Evolutionary conservation across 2,888 invertebrate genomes (phyloP), one percentile per base, ranked within the genome.

Genomic region (Pharmacophagus antenor): DNA sequence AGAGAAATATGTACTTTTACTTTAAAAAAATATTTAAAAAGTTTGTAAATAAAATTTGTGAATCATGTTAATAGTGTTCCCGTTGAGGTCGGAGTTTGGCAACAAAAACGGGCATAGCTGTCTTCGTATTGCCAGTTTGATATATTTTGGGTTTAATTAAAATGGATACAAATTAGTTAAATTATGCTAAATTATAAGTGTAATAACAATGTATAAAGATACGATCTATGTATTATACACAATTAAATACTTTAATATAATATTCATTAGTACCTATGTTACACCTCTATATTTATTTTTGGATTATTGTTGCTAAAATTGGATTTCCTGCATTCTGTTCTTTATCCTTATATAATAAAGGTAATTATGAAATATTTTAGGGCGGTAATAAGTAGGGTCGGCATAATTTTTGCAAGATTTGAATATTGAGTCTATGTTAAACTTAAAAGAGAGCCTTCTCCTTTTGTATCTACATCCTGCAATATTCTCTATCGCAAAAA

Each of bases 201-300:
- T 48, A 42, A 20, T 27, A 55, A 49, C 0, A 31, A 20, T 69
- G 70, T 69, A 69, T 67, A 68, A 68, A 68, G 60, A 63, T 61
- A 65, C 42, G 61, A 63, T 65, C 58, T 61, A 65, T 69, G 65
- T 68, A 66, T 65, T 44, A 69, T 66, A 70, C 63, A 65, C 61
- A 51, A 55, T 46, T 31, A 37, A 56, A 50, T 17, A 59, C 65
- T 64, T 67, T 67, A 69, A 70, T 70, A 70, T 67, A 67, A 62
- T 67, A 67, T 66, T 62, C 58, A 61, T 54, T 67, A 66, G 62
- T 62, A 63, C 17, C 31, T 1, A 42, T 17, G 17, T 17, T 42
- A 17, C 6, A 42, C 17, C 3, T 42, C 17, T 42, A 42, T 17
- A 17, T 42, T 41, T 42, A 17, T 42, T 17, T 42, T 17, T 42